Conservation (phyloP, 2,888 invertebrate species). For the Matsumyia berberina region DNA sequence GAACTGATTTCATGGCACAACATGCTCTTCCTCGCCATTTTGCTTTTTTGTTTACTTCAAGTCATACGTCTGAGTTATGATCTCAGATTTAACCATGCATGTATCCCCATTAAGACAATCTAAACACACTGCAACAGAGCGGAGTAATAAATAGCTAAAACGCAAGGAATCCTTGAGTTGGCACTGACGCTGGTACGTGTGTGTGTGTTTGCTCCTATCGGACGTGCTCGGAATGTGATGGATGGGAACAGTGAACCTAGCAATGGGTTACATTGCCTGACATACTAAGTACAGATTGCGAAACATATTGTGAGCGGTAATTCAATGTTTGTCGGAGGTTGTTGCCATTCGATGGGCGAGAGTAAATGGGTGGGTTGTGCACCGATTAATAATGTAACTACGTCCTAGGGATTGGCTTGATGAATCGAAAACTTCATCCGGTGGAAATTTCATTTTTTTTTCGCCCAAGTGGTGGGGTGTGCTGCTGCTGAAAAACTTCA, state of each 20-base stretch:
- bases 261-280: slow-evolving; percentile 28
- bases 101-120: slow-evolving; percentile 53
- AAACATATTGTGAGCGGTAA: slow-evolving; percentile 47
- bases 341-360: neutral
- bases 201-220: slow-evolving; percentile 34
- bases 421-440: neutral
- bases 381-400: slow-evolving; percentile 28
- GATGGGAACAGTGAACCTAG: slow-evolving; percentile 56
- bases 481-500: too few species aligned
- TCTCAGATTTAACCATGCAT: slow-evolving; percentile 51
- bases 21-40: slow-evolving; percentile 29
- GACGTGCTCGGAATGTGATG: slow-evolving; percentile 66
- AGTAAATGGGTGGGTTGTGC: neutral
- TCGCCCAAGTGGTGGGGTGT: neutral
- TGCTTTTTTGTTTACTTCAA: slow-evolving; percentile 42
- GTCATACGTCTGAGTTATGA: slow-evolving; percentile 64
- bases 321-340: slow-evolving; percentile 24
- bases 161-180: slow-evolving; percentile 36
- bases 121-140: slow-evolving; percentile 44
- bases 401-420: slow-evolving; percentile 2
- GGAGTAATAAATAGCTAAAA: slow-evolving; percentile 46
- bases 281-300: slow-evolving; percentile 18
- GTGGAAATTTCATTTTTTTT: neutral
- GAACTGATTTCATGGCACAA: slow-evolving; percentile 54
- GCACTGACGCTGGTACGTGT: neutral